phyloP scores from a whole-genome alignment of 2,113 vertebrate genomes.

The Leiothrix lutea region DNA sequence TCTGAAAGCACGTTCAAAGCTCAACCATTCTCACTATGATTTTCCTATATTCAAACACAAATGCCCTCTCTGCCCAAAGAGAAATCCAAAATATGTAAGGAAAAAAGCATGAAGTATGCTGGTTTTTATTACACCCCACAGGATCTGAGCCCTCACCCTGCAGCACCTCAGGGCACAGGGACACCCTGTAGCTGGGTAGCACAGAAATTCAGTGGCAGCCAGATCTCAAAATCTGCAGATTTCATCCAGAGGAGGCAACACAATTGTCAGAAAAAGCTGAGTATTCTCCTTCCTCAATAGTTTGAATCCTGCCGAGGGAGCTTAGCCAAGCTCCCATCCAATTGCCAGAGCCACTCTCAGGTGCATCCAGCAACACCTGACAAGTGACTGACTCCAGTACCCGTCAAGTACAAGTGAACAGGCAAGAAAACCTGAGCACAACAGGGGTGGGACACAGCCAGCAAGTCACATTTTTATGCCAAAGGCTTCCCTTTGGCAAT shows the following conservation, averaged over 20 bases:
- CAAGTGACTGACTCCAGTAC: neutral
- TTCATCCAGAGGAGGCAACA: neutral
- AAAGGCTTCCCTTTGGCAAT: neutral
- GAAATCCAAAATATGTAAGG: neutral
- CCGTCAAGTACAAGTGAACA: fast-evolving
- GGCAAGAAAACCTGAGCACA: neutral
- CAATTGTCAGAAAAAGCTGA: neutral
- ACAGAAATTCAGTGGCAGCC: neutral
- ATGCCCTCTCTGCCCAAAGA: neutral
- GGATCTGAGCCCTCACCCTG: neutral
- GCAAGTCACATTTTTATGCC: neutral
- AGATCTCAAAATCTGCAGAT: neutral
- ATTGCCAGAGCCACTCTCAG: neutral
- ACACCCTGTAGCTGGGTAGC: fast-evolving
- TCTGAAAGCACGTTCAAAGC: neutral
- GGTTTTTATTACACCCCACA: neutral
- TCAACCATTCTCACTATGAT: neutral
- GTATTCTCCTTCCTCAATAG: neutral
- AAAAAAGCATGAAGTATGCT: fast-evolving
- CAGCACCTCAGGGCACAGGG: neutral
- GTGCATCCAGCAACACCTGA: neutral
- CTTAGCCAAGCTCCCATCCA: neutral
- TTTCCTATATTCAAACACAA: neutral
- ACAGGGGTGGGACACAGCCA: neutral
- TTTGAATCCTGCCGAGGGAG: neutral